Percentiles rank a stretch among this genome's conserved stretches.
Evolutionary conservation across 2,888 invertebrate genomes (phyloP).

Genomic region (Conistra vaccinii): DNA sequence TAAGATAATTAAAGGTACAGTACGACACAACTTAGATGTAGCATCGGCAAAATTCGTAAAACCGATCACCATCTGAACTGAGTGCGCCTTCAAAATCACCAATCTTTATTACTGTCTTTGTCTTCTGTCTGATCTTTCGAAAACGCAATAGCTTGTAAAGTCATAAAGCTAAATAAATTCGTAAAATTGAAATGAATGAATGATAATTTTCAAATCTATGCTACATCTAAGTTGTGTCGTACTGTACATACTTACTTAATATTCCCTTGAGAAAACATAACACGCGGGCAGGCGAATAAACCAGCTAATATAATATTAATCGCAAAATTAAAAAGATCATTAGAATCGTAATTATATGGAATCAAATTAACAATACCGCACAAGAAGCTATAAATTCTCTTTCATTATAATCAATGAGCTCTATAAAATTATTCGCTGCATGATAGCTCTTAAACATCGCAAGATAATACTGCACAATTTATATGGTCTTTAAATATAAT

Average conservation of each 20-base stretch:
- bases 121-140: too few species aligned
- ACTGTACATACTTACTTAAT: not conserved
- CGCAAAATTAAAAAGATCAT: conserved; percentile 13
- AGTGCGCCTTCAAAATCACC: too few species aligned
- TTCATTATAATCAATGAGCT: conserved; percentile 26
- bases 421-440: conserved; percentile 32
- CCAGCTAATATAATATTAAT: conserved; percentile 5
- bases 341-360: conserved; percentile 17
- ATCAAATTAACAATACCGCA: conserved; percentile 37
- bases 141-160: too few species aligned
- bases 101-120: too few species aligned
- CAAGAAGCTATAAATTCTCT: conserved; percentile 28
- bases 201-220: too few species aligned
- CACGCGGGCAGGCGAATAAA: not conserved
- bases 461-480: conserved; percentile 23
- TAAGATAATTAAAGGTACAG: not conserved
- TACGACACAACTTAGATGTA: too few species aligned
- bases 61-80: too few species aligned
- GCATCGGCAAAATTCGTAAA: too few species aligned
- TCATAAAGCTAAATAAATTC: too few species aligned
- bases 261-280: not conserved
- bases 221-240: too few species aligned
- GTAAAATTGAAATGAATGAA: too few species aligned
- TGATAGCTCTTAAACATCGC: conserved; percentile 25
- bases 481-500: conserved; percentile 9